phyloP scores from a whole-genome alignment of 2,113 vertebrate species.

The Felis chaus region DNA sequence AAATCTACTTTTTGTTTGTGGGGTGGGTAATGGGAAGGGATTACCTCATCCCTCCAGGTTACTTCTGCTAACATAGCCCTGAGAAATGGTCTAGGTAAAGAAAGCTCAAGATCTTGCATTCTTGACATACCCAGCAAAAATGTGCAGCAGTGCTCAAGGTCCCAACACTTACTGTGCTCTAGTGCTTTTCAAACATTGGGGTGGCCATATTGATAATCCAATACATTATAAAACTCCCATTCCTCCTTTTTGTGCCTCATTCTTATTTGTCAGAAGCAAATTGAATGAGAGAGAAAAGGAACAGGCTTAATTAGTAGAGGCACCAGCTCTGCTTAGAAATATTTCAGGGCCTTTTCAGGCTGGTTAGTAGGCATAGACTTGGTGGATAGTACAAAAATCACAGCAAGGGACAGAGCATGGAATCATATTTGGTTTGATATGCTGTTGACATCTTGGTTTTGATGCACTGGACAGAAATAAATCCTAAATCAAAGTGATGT shows the following conservation, averaged over 20 bases:
- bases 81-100: neutral
- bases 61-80: neutral
- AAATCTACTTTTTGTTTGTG: neutral
- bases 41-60: neutral
- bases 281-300: neutral
- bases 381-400: neutral
- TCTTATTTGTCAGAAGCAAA: slow-evolving; percentile 9
- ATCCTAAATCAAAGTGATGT: neutral
- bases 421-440: neutral
- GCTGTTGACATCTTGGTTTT: neutral
- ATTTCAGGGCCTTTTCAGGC: neutral
- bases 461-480: neutral
- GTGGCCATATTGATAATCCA: neutral
- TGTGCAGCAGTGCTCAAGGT: neutral
- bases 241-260: neutral
- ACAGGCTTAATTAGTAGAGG: neutral
- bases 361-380: neutral
- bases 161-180: neutral
- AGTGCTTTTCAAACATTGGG: neutral
- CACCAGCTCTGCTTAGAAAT: neutral
- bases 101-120: neutral
- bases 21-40: neutral
- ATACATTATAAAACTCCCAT: neutral
- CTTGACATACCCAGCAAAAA: neutral
- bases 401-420: neutral